Conservation (phyloP, 1,140 invertebrate genomes). For the Mamestra configurata region DNA sequence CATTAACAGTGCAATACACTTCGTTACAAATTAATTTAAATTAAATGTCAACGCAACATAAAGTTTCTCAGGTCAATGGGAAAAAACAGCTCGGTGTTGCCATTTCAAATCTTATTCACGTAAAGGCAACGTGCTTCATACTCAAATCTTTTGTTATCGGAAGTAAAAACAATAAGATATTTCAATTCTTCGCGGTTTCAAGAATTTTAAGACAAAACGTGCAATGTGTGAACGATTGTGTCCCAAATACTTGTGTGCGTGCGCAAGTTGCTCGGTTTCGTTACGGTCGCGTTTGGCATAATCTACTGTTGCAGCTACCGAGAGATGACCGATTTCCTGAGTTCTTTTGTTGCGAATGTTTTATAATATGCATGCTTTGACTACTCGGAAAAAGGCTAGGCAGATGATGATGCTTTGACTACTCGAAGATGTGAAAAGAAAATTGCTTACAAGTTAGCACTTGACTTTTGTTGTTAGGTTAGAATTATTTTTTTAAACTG, state of each 20-base stretch:
- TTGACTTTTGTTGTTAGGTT: no score
- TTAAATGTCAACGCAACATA: background rate
- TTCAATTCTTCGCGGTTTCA: slow-evolving; percentile 9
- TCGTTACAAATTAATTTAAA: background rate
- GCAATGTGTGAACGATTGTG: slow-evolving; percentile 43
- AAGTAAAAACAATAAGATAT: slow-evolving; percentile 45
- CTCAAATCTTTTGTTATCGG: slow-evolving; percentile 31
- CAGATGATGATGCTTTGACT: no score
- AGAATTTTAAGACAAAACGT: slow-evolving; percentile 29
- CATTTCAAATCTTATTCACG: background rate
- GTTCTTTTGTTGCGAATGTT: background rate
- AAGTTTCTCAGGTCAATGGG: background rate
- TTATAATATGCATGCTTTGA: no score
- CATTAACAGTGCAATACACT: background rate
- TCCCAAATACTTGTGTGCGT: slow-evolving; percentile 45
- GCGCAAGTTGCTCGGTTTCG: slow-evolving; percentile 8
- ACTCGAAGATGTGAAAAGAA: no score
- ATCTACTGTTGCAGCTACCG: slow-evolving; percentile 1
- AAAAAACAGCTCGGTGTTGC: background rate
- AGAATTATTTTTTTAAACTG: no score
- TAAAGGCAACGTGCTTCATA: background rate
- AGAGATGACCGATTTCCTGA: slow-evolving; percentile 23
- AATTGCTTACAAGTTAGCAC: no score
- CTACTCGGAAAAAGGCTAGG: no score
- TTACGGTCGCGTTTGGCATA: slow-evolving; percentile 19